A percentile compares a stretch with the other conserved stretches of the same genome.
These are phyloP conservation scores for Actinia equina DNA, from an alignment of 64 coral and sea anemone species.

Conservation along the genomic window DNA sequence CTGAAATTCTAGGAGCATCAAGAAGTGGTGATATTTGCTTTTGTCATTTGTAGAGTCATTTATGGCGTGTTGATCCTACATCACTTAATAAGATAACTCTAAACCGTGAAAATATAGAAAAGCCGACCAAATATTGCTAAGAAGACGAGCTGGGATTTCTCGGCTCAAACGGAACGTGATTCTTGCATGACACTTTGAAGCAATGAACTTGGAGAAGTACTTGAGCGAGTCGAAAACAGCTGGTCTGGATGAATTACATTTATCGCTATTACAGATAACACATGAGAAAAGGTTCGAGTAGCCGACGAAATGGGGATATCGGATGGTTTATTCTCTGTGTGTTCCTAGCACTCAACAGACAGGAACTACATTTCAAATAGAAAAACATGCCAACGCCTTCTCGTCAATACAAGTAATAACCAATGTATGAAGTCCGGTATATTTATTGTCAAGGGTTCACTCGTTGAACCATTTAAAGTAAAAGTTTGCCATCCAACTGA, in stretches of 20 bases:
- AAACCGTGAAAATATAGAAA: conserved; percentile 4
- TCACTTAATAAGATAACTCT: conserved; percentile 14
- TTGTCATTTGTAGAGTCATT: conserved; percentile 15
- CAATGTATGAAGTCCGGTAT: background rate
- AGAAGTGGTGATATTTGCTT: conserved; percentile 1
- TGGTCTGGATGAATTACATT: conserved; percentile 15
- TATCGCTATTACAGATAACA: conserved; percentile 27
- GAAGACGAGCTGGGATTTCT: background rate
- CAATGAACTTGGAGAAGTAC: conserved; percentile 27
- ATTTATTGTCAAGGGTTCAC: conserved; percentile 5
- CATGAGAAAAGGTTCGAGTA: conserved; percentile 20
- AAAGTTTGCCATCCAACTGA: background rate
- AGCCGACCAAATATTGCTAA: background rate
- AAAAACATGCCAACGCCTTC: conserved; percentile 25
- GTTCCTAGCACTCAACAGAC: conserved; percentile 7
- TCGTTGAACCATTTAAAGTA: background rate
- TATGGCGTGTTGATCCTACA: conserved; percentile 11
- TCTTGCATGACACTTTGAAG: conserved; percentile 24
- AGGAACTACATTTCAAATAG: conserved; percentile 14
- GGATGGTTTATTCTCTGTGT: conserved; percentile 13
- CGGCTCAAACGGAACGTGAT: background rate
- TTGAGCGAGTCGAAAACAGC: conserved; percentile 21
- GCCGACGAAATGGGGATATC: conserved; percentile 12
- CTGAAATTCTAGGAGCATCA: background rate
- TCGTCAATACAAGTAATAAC: background rate